Base-by-base conservation (phyloP, 2,113 vertebrate genomes). In the Glaucidium brasilianum region DNA sequence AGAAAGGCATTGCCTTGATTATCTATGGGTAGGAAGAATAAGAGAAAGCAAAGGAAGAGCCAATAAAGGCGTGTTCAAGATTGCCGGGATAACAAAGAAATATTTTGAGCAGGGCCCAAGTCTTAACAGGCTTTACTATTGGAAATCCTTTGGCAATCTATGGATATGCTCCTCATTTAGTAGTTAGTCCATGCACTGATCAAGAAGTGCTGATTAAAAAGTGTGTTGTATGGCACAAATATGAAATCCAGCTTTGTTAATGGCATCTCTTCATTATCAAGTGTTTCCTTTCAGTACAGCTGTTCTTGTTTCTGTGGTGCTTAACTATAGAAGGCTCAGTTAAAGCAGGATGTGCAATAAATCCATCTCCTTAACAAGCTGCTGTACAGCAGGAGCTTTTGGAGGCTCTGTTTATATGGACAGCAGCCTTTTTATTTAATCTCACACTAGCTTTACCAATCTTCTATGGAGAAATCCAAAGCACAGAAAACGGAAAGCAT, bases 401-500 rank as follows among this genome's bases (percentile, higher is more conserved):
- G 26, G 37, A 89, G 50, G 56, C 49, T 90, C 47, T 79, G 58
- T 68, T 95, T 69, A 21, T 60, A 71, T 6, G 81, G 81, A 84
- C 53, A 94, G 49, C 26, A 76, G 37, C 62, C 66, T 58, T 96
- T 79, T 90, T 17, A 92, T 71, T 62, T 83, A 79, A 93, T 76
- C 53, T 76, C 41, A 50, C 29, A 62, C 19, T 18, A 83, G 49
- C 19, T 79, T 96, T 77, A 94, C 37, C 29, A 25, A 39, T 50
- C 55, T 93, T 78, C 74, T 76, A 20, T n/a, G 50, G 59, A 93
- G 81, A 72, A 88, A 93, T 72, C 67, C 35, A 66, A 87, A 92
- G 62, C 74, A 76, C 15, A 68, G 85, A 56, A 83, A 83, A 92
- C 32, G 30, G 80, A 73, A 94, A 94, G 41, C 95, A 95, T 96